Base-by-base conservation (phyloP, 2,113 vertebrate species). In the Ceyx cyanopectus region DNA sequence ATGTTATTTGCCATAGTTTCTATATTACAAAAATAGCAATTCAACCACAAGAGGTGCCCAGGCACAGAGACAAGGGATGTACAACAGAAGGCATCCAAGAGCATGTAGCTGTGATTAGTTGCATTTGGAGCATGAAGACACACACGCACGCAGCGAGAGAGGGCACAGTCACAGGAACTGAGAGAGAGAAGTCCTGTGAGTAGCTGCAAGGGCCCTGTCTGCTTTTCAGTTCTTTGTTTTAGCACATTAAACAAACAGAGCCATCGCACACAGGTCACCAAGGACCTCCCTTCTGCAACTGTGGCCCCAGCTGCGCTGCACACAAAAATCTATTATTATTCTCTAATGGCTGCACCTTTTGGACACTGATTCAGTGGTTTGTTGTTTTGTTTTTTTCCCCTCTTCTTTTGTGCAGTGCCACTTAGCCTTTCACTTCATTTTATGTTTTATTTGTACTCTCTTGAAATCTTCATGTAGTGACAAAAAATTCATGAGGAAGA, bases 331-430 rank as follows among this genome's bases (percentile, higher is more conserved):
- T 91, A 83, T 94, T 90, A 88, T 93, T 92, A 90, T 89, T 90
- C 81, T 92, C 89, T 87, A 84, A 95, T 86, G 89, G 90, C 91
- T 73, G 92, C 89, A 94, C 86, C 94, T 97, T 94, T 91, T 84
- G 87, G 69, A 92, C 93, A 91, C 84, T 40, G 67, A 93, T 83
- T 76, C 87, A 73, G 58, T 76, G 81, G 58, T 56, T 56, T 56
- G 53, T 22, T 18, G 27, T 54, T 48, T 19, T 16, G 27, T 17
- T 62, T 46, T 29, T 29, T 21, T 62, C 27, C 26, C 10, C 1
- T 2, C 2, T 51, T 34, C 63, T 87, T 92, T 91, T 73, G 48
- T 68, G 50, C 85, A 65, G 27, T 22, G 40, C 70, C 95, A 80
- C 72, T 95, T 89, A 72, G 81, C 79, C 78, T 91, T 93, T 43